Percentiles rank a stretch among this genome's conserved stretches.
phyloP scores from a whole-genome alignment of 2,797 vertebrate genomes.

The Gobionotothen gibberifrons region DNA sequence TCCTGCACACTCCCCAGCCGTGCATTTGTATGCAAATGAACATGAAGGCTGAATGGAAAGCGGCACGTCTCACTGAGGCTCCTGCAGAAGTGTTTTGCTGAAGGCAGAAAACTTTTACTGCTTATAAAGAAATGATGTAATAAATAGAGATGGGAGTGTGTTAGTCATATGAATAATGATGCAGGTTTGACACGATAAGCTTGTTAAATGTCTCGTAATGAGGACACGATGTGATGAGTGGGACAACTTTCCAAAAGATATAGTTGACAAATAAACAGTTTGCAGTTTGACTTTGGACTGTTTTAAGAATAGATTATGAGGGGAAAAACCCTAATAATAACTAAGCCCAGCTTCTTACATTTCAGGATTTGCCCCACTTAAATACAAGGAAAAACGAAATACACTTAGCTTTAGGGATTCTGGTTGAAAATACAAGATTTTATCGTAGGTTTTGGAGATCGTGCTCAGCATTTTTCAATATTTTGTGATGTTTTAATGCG shows the following conservation, averaged over 20 bases:
- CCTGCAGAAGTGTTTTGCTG: slow-evolving; percentile 13
- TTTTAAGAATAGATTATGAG: neutral
- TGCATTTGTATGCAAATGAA: slow-evolving; percentile 67
- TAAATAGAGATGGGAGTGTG: slow-evolving; percentile 21
- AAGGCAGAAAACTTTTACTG: slow-evolving; percentile 43
- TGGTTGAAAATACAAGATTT: neutral
- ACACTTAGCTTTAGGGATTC: neutral
- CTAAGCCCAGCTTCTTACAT: neutral
- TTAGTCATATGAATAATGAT: slow-evolving; percentile 30
- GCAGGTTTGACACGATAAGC: slow-evolving; percentile 34
- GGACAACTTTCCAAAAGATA: too few relatives aligned
- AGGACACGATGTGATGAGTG: neutral
- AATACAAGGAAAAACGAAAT: neutral
- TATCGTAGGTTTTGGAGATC: neutral
- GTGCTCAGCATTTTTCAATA: neutral
- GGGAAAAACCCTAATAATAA: neutral
- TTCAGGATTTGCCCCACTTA: neutral
- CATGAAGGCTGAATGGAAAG: slow-evolving; percentile 39
- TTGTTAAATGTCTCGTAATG: neutral
- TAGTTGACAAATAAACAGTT: too few relatives aligned
- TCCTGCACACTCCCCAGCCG: slow-evolving; percentile 45
- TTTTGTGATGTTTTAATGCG: neutral
- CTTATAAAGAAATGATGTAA: slow-evolving; percentile 41
- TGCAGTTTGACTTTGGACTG: too few relatives aligned
- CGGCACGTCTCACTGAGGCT: slow-evolving; percentile 43